Conservation (phyloP, 2,888 invertebrate genomes). For the Drosophila neutralis region DNA sequence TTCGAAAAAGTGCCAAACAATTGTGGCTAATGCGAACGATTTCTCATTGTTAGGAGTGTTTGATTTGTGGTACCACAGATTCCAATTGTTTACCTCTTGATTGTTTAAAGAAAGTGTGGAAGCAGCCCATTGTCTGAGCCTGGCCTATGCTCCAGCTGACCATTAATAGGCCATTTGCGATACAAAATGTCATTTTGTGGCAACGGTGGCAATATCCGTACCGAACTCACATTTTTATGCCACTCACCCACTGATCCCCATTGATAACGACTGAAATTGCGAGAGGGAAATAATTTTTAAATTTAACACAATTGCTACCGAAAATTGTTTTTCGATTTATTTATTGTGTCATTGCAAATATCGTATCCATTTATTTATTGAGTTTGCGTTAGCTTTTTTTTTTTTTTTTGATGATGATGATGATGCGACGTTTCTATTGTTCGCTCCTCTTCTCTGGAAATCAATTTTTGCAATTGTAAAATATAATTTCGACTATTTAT, state of each 20-base stretch:
- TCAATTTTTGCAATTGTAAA: conserved; percentile 59
- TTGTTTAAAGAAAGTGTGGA: conserved; percentile 59
- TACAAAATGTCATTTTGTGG: conserved; percentile 63
- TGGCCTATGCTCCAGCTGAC: conserved; percentile 58
- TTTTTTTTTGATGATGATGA: conserved; percentile 12
- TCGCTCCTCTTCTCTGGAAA: conserved; percentile 39
- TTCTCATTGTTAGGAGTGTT: conserved; percentile 66
- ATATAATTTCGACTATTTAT: conserved; percentile 62
- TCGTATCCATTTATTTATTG: conserved; percentile 46
- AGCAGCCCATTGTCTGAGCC: conserved; percentile 40
- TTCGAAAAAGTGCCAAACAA: conserved; percentile 64
- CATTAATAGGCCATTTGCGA: conserved; percentile 69
- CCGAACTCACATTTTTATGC: conserved; percentile 37
- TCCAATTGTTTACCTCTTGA: conserved; percentile 61
- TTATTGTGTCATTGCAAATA: conserved; percentile 72
- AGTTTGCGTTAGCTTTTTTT: not conserved
- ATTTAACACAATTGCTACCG: conserved; percentile 33
- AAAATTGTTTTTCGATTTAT: conserved; percentile 74
- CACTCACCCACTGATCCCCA: conserved; percentile 71
- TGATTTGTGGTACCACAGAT: conserved; percentile 70
- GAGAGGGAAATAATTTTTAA: conserved; percentile 36
- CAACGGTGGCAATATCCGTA: conserved; percentile 47
- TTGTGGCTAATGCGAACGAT: conserved; percentile 71
- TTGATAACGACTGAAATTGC: conserved; percentile 55
- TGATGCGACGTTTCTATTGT: conserved; percentile 54